A percentile compares a stretch with the other conserved stretches of the same genome.
Evolutionary conservation across 1,140 invertebrate genomes (phyloP).

Genomic region (Drosophila auraria): DNA sequence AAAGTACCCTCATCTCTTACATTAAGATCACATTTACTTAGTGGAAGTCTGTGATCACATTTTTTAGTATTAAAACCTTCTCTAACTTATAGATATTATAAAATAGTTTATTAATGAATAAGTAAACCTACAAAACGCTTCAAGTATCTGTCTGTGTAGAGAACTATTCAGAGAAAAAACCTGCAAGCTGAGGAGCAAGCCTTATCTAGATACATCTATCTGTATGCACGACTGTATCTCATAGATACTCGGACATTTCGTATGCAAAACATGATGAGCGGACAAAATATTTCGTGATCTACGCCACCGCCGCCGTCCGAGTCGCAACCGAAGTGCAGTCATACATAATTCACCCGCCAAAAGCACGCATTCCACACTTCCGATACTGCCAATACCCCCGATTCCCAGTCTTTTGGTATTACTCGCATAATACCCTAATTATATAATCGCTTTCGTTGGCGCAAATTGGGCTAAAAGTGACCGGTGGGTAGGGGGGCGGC

Average conservation of each 20-base stretch:
- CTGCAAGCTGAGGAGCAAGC: neutral
- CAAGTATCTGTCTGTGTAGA: neutral
- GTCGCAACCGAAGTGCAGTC: conserved; percentile 26
- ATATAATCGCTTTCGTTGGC: conserved; percentile 43
- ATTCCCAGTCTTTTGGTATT: neutral
- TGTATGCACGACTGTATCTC: conserved; percentile 40
- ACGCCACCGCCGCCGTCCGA: neutral
- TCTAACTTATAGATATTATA: neutral
- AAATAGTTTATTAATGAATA: no score
- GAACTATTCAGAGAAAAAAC: neutral
- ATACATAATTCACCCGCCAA: conserved; percentile 41
- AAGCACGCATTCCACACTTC: conserved; percentile 22
- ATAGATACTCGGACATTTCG: conserved; percentile 54
- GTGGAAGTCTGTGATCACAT: neutral
- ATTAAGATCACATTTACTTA: neutral
- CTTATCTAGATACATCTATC: conserved; percentile 21
- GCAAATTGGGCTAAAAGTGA: neutral
- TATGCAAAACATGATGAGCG: conserved; percentile 64
- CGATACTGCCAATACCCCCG: conserved; percentile 27
- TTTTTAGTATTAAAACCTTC: no score
- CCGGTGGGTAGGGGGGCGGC: no score
- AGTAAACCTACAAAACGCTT: neutral
- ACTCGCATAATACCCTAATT: conserved; percentile 32
- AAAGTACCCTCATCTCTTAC: no score
- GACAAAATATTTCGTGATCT: conserved; percentile 33